Percentiles rank a stretch among this genome's conserved stretches.
phyloP scores from a whole-genome alignment of 2,797 vertebrate species.

The Sternotherus odoratus region DNA sequence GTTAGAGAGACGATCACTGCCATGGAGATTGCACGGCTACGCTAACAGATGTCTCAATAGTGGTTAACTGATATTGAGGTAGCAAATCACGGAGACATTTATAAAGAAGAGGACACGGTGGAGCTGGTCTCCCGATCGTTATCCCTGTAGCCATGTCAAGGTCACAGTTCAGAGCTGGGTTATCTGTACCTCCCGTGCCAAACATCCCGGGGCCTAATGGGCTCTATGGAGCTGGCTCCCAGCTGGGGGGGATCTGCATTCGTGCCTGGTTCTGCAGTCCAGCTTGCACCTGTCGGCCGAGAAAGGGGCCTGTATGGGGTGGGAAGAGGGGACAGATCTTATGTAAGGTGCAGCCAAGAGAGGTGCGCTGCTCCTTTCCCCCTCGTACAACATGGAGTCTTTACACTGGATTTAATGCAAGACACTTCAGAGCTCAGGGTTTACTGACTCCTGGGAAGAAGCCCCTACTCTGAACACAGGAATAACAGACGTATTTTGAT shows the following conservation, averaged over 20 bases:
- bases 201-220: not conserved
- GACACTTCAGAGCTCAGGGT: not conserved
- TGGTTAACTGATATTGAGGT: not conserved
- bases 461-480: accelerated
- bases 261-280: not conserved
- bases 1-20: not conserved
- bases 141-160: not conserved
- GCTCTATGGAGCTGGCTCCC: too few relatives aligned
- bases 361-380: not conserved
- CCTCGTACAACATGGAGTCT: not conserved
- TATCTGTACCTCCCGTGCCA: not conserved
- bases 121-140: not conserved
- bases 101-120: not conserved
- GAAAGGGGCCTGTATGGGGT: not conserved
- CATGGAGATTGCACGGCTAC: accelerated
- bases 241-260: too few relatives aligned
- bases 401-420: not conserved
- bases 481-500: accelerated
- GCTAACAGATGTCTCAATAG: not conserved
- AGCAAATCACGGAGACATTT: not conserved
- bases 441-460: not conserved
- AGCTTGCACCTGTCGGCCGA: not conserved
- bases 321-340: not conserved
- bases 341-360: not conserved
- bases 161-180: not conserved